Evolutionary conservation across 2,113 vertebrate species (phyloP).

Genomic region (Symphodus melops): DNA sequence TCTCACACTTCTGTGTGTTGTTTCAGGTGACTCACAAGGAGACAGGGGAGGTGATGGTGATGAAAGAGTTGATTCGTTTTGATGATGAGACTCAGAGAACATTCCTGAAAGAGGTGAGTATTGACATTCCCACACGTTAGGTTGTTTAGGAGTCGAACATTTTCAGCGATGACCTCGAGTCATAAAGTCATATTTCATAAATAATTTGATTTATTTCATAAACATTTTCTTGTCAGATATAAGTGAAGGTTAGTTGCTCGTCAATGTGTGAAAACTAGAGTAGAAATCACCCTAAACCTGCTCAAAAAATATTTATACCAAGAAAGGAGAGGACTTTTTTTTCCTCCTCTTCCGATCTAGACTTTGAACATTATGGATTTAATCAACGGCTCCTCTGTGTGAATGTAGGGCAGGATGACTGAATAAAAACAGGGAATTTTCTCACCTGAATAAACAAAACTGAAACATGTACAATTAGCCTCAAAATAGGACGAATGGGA

Average conservation of each 20-base stretch:
- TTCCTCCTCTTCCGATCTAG: background rate
- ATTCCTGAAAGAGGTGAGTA: slow-evolving; percentile 93
- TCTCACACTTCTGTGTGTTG: background rate
- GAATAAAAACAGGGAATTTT: slow-evolving; percentile 5
- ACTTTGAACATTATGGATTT: slow-evolving; percentile 10
- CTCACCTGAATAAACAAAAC: slow-evolving; percentile 2
- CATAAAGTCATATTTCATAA: background rate
- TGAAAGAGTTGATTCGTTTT: slow-evolving; percentile 98
- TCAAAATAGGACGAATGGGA: background rate
- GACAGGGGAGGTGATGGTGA: slow-evolving; percentile 98
- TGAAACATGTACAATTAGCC: slow-evolving; percentile 11
- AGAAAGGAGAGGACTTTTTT: background rate
- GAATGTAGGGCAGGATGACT: slow-evolving; percentile 3
- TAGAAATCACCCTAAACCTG: background rate
- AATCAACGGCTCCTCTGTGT: slow-evolving; percentile 19
- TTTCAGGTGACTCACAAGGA: slow-evolving; percentile 93
- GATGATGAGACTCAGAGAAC: slow-evolving; percentile 96
- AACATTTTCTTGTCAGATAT: background rate
- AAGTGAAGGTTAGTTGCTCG: background rate
- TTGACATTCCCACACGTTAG: background rate
- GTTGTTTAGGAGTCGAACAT: background rate
- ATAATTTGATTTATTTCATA: background rate
- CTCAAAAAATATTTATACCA: background rate
- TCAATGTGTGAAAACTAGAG: background rate
- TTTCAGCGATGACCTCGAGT: background rate